Evolutionary conservation across 2,888 invertebrate species (phyloP).

Genomic region (Drosophila limbata): DNA sequence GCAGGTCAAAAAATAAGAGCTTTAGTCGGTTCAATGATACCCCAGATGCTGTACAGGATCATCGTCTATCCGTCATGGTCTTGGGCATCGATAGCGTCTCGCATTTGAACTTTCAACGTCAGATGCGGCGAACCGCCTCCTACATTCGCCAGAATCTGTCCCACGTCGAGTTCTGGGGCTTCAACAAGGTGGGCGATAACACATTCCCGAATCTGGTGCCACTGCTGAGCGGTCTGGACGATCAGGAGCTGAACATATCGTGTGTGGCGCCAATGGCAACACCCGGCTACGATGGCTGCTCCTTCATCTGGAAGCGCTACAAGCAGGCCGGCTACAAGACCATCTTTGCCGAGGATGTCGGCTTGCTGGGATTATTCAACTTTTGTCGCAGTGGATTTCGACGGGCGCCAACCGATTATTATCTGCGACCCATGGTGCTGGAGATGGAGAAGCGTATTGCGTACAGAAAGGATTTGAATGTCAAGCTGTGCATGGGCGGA

Average conservation of each 20-base stretch:
- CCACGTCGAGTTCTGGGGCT: conserved; percentile 92
- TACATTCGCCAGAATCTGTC: conserved; percentile 86
- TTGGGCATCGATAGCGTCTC: conserved; percentile 95
- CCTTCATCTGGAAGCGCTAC: conserved; percentile 94
- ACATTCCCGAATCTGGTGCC: conserved; percentile 96
- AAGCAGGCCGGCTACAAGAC: conserved; percentile 91
- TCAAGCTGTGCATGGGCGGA: conserved; percentile 82
- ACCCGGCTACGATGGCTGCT: conserved; percentile 91
- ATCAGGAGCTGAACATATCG: conserved; percentile 87
- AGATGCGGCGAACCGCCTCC: conserved; percentile 90
- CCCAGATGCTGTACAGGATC: conserved; percentile 6
- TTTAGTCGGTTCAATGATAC: conserved; percentile 34
- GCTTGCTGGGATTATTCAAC: conserved; percentile 92
- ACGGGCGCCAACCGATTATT: conserved; percentile 94
- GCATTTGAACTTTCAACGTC: conserved; percentile 92
- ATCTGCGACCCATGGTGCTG: conserved; percentile 90
- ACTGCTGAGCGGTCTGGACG: conserved; percentile 90
- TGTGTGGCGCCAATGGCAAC: conserved; percentile 88
- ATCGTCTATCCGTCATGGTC: conserved; percentile 89
- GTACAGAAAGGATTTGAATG: conserved; percentile 85
- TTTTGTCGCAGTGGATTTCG: conserved; percentile 92
- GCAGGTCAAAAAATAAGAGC: background rate
- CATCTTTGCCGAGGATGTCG: conserved; percentile 93
- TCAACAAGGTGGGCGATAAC: conserved; percentile 97
- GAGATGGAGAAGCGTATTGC: conserved; percentile 90